Base-by-base conservation (phyloP, 1,140 invertebrate species). In the Habropoda laboriosa region DNA sequence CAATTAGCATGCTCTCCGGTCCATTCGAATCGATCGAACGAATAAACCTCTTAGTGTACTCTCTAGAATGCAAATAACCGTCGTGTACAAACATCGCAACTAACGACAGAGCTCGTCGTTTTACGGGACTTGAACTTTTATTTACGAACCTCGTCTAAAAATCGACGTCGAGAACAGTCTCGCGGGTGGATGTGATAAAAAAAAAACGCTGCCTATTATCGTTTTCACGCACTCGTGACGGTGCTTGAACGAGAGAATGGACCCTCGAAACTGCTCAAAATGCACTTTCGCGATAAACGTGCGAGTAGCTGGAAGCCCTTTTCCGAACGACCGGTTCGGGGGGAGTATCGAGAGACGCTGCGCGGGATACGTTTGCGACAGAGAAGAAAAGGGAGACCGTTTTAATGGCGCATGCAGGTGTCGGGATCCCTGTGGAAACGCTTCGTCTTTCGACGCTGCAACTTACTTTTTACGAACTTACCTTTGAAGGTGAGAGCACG, bases 321-420 rank as follows among this genome's bases (percentile, higher is more conserved):
- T n/a, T 38, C 51, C 21, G 27, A 61, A 55, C 35, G 30, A 6
- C 60, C 24, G 53, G 30, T 66, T 71, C 40, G 32, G 47, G 24
- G n/a, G 49, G 30, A 64, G 58, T 77, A 72, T 75, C 66, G 60
- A 60, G 66, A 71, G 58, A 81, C 81, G 79, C 66, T 70, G 27
- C 18, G 30, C 45, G 21, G 55, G 55, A 83, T 80, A 76, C 47
- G 64, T 35, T 71, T 64, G 73, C 47, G 72, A 49, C 63, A 76
- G 57, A 18, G 53, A 38, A 38, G 53, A 71, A 68, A 77, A 73
- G 49, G 38, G 78, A 47, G 47, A 51, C 57, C 53, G 51, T 86
- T 83, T 86, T 86, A 86, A 86, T 79, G 79, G 63, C 51, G 47
- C 57, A 80, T 63, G 32, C 81, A 79, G 82, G 73, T 83, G 79